Base-by-base conservation (phyloP, 30 jellyfish, hydroid and myxozoan genomes). In the Aurelia sp. region DNA sequence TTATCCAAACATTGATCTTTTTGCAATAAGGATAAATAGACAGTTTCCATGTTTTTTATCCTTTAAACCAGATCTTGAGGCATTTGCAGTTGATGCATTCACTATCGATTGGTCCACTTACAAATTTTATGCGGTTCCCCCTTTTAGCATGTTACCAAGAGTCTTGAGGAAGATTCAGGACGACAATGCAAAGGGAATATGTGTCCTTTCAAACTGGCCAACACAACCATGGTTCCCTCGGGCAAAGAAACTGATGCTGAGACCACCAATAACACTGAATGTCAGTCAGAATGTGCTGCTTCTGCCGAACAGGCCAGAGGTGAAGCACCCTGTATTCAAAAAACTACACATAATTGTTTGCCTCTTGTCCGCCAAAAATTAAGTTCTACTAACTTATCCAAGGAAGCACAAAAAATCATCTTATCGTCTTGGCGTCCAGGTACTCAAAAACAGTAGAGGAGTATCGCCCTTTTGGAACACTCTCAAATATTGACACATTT, bases 341-440 rank as follows among this genome's bases (percentile, higher is more conserved):
- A 72, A 84, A 27, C 57, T 72, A 20, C 30, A 72, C 8, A 19
- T 84, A 31, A 61, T 84, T n/a, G 87, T 72, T 16, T 71, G 87
- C 41, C 81, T 48, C 62, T 71, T 79, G 72, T 79, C 90, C 5
- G 90, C 47, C 73, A 79, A 79, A 35, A 79, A 63, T 35, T 61
- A 67, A 24, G 33, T 5, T 74, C 66, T 21, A 5, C 50, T 0
- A 20, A 64, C 13, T 68, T 86, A 10, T 76, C 95, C 16, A 4
- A 50, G 13, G 77, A 50, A 1, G 58, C 86, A 18, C 57, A 15
- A 35, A 21, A 61, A 5, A 74, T 74, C 13, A 74, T 86, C 3
- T 4, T 75, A 18, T 52, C 84, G 47, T 86, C 90, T 38, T 61
- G 95, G 90, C 40, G 89, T 5, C 84, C 65, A 12, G 76, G 91